These are phyloP conservation scores for Polyodon spathula DNA, from an alignment of 2,113 vertebrate genomes.

Conservation along the genomic window DNA sequence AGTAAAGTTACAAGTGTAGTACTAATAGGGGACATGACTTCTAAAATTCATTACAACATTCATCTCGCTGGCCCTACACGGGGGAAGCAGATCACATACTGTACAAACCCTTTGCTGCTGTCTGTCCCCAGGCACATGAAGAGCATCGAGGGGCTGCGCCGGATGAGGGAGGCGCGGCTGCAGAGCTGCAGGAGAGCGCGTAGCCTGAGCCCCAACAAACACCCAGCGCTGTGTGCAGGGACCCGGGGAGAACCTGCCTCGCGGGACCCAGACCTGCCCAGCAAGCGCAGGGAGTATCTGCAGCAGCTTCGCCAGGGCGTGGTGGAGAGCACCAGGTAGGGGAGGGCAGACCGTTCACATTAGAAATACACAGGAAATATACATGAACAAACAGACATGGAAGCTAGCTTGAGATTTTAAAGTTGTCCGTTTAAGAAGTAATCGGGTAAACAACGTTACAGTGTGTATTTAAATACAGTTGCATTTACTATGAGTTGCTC, in stretches of 20 bases:
- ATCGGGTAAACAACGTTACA: no score
- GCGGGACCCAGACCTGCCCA: slow-evolving; percentile 50
- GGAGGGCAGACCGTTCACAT: neutral
- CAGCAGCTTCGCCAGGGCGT: slow-evolving; percentile 70
- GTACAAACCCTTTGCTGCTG: no score
- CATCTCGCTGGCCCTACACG: neutral
- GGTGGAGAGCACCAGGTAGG: slow-evolving; percentile 68
- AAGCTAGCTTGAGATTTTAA: no score
- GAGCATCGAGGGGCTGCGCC: slow-evolving; percentile 63
- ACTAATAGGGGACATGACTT: no score
- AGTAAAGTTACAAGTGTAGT: no score
- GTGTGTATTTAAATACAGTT: no score
- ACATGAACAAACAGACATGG: no score
- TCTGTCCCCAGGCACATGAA: slow-evolving; percentile 60
- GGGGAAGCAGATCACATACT: no score
- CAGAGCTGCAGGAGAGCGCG: slow-evolving; percentile 58
- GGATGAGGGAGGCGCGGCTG: slow-evolving; percentile 62
- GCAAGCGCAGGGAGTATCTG: slow-evolving; percentile 59
- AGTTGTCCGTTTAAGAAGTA: no score
- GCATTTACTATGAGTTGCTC: no score
- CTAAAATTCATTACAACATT: no score
- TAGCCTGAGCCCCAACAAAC: slow-evolving; percentile 76
- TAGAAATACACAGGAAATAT: no score
- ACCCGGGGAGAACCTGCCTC: slow-evolving; percentile 26
- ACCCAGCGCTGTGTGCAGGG: slow-evolving; percentile 31